Evolutionary conservation across 1,140 invertebrate species (phyloP).

Genomic region (Drosophila watanabei): DNA sequence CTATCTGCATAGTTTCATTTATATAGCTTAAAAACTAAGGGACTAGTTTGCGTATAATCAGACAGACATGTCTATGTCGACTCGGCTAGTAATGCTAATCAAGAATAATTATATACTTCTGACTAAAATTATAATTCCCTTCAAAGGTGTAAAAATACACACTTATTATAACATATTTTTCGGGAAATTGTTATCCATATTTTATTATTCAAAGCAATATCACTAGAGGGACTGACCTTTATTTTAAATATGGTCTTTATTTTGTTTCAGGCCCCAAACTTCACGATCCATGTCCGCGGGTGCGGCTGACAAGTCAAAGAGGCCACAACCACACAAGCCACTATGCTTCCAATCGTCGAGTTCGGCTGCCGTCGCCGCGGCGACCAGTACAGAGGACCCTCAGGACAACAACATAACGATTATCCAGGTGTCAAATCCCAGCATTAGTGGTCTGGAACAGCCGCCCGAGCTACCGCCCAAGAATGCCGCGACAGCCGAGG

Average conservation of each 20-base stretch:
- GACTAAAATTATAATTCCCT: too few relatives aligned
- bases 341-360: conserved; percentile 18
- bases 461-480: conserved; percentile 72
- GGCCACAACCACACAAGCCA: conserved; percentile 32
- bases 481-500: conserved; percentile 53
- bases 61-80: too few relatives aligned
- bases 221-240: too few relatives aligned
- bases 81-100: too few relatives aligned
- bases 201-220: too few relatives aligned
- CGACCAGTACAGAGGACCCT: conserved; percentile 31
- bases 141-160: too few relatives aligned
- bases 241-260: not conserved
- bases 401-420: conserved; percentile 82
- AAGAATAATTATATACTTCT: too few relatives aligned
- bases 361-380: conserved; percentile 8
- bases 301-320: conserved; percentile 69
- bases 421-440: conserved; percentile 79
- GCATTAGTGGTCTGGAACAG: conserved; percentile 39
- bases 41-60: too few relatives aligned
- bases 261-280: conserved; percentile 73
- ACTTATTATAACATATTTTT: too few relatives aligned
- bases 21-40: too few relatives aligned
- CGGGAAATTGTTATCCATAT: too few relatives aligned
- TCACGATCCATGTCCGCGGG: conserved; percentile 80
- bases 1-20: too few relatives aligned